These are phyloP conservation scores for Scaptomyza polygonia DNA, from an alignment of 2,888 invertebrate genomes.

Conservation along the genomic window DNA sequence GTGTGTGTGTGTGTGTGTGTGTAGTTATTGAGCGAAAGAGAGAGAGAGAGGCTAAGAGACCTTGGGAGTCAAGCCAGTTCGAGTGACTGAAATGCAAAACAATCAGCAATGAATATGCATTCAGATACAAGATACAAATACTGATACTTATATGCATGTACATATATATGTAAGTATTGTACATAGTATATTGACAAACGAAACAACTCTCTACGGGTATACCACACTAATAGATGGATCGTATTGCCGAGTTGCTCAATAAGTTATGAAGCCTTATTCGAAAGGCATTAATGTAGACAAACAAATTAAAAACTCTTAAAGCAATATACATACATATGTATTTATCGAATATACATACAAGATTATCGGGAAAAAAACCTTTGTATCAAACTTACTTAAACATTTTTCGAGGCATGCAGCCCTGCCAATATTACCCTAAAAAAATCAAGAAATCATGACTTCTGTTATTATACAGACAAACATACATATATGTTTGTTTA, in stretches of 20 bases:
- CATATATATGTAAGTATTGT: neutral
- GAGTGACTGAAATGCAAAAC: conserved; percentile 45
- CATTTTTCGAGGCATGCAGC: too few species aligned
- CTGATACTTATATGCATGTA: neutral
- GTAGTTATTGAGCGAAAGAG: neutral
- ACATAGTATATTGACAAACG: neutral
- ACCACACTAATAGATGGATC: conserved; percentile 13
- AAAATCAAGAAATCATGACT: too few species aligned
- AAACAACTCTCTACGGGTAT: too few species aligned
- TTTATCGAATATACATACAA: too few species aligned
- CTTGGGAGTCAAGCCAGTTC: conserved; percentile 29
- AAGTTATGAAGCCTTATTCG: conserved; percentile 5
- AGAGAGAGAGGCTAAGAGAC: conserved; percentile 16
- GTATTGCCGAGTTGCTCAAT: conserved; percentile 34
- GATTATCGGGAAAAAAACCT: too few species aligned
- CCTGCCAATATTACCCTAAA: too few species aligned
- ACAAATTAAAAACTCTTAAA: too few species aligned
- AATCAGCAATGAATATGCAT: conserved; percentile 39
- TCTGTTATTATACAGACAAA: too few species aligned
- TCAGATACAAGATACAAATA: conserved; percentile 20
- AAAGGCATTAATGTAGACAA: neutral
- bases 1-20: conserved; percentile 2
- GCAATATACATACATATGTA: too few species aligned
- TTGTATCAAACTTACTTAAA: too few species aligned
- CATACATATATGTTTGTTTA: too few species aligned